Evolutionary conservation across 2,888 invertebrate species (phyloP).

Genomic region (Drosophila siamana): DNA sequence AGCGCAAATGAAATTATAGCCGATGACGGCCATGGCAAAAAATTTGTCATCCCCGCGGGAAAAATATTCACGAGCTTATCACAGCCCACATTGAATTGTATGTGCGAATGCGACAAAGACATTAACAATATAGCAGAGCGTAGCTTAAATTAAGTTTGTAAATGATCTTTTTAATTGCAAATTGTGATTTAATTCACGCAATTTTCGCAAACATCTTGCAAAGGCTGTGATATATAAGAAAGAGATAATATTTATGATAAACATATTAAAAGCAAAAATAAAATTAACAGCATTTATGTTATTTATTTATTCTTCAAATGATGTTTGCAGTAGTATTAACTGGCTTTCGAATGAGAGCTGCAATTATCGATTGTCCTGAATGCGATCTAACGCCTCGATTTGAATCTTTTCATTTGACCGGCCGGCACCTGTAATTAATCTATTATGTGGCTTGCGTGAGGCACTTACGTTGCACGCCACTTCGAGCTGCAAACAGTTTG

Average conservation of each 20-base stretch:
- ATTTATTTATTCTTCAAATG: too few relatives aligned
- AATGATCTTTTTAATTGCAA: background rate
- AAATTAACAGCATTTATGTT: too few relatives aligned
- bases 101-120: background rate
- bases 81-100: slow-evolving; percentile 24
- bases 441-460: slow-evolving; percentile 66
- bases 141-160: background rate
- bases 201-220: background rate
- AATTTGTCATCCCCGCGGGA: slow-evolving; percentile 12
- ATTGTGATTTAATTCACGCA: background rate
- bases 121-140: background rate
- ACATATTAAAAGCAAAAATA: background rate
- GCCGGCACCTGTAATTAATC: slow-evolving; percentile 63
- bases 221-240: background rate
- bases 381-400: slow-evolving; percentile 29
- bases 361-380: slow-evolving; percentile 26
- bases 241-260: background rate
- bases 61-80: slow-evolving; percentile 15
- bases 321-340: too few relatives aligned
- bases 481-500: slow-evolving; percentile 46
- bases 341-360: background rate
- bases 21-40: slow-evolving; percentile 24
- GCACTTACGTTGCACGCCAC: slow-evolving; percentile 65
- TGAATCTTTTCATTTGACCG: slow-evolving; percentile 5
- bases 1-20: slow-evolving; percentile 61